These are phyloP conservation scores for Metallyticus violacea DNA, from an alignment of 2,888 invertebrate genomes.

Conservation along the genomic window DNA sequence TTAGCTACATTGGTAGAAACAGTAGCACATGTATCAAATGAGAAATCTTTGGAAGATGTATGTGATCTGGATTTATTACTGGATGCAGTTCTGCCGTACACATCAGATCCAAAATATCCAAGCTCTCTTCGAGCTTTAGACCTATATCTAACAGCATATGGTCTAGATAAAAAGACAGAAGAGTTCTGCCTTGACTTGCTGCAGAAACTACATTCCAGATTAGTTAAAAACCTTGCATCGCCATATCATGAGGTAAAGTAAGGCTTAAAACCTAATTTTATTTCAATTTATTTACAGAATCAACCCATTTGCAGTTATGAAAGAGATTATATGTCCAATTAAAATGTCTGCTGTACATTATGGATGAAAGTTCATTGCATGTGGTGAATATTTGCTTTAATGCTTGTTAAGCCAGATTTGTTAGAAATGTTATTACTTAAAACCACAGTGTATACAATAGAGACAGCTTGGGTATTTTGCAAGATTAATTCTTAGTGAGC, in stretches of 20 bases:
- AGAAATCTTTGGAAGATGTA: constrained; percentile 50
- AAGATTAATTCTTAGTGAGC: too few species aligned
- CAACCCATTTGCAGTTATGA: too few species aligned
- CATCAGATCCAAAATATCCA: constrained; percentile 50
- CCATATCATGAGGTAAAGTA: constrained; percentile 62
- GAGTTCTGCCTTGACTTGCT: constrained; percentile 49
- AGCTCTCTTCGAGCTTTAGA: constrained; percentile 54
- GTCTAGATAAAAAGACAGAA: constrained; percentile 42
- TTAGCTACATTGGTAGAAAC: constrained; percentile 56
- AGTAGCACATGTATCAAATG: constrained; percentile 55
- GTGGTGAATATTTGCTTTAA: too few species aligned
- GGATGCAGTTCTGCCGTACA: constrained; percentile 49
- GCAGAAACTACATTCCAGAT: constrained; percentile 50
- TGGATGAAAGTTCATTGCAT: too few species aligned
- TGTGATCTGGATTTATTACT: constrained; percentile 49
- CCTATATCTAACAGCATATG: constrained; percentile 53
- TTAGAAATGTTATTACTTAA: too few species aligned
- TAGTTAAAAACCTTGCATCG: constrained; percentile 64
- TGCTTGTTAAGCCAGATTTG: too few species aligned
- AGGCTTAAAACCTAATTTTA: neutral
- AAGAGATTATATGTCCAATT: too few species aligned
- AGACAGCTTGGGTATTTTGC: too few species aligned
- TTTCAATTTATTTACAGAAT: too few species aligned
- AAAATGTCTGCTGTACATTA: too few species aligned
- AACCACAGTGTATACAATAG: too few species aligned